Evolutionary conservation across 2,888 invertebrate species (phyloP), one percentile per base, ranked within the genome.

Genomic region (Erebia palarica): DNA sequence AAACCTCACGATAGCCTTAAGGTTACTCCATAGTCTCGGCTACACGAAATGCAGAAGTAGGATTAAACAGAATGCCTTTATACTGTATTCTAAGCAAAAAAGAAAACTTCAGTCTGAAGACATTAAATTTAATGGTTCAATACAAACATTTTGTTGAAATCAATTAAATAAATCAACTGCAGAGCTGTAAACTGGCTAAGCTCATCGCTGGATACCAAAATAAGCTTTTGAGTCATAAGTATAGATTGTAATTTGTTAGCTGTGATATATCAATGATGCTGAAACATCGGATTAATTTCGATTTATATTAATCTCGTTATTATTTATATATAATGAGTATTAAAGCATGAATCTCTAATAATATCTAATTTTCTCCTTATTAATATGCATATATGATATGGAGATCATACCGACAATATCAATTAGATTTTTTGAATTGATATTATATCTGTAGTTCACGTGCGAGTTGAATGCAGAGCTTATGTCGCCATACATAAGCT

Each of bases 191-290:
- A 69, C 42, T 65, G 42, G 64, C 57, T 53, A 61, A 65, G 69
- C 65, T 61, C 49, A 68, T 67, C 64, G 55, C 53, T 65, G 47
- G 55, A 61, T 64, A 59, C 68, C 65, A 65, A 68, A 74, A 70
- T 68, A 72, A 74, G 72, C 57, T 68, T 67, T 72, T 74, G 74
- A 74, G 65, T 74, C 74, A 72, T 57, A 42, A 7, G 36, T 67
- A 18, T 65, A n/a, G 21, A 51, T 71, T 47, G 53, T 70, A 68
- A 72, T 55, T 58, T 68, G 60, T 59, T 51, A 58, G 68, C 61
- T 16, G 44, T 55, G 58, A 58, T 65, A 66, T 60, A 47, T 68
- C 51, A 70, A 49, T 9, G 36, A 49, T 65, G 65, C 53, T 70
- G 67, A 53, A 70, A 58, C 65, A 69, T 57, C 47, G 3, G 47